Percentiles rank a stretch among this genome's conserved stretches.
These are phyloP conservation scores for Musca vetustissima DNA, from an alignment of 1,140 invertebrate species.

Conservation along the genomic window DNA sequence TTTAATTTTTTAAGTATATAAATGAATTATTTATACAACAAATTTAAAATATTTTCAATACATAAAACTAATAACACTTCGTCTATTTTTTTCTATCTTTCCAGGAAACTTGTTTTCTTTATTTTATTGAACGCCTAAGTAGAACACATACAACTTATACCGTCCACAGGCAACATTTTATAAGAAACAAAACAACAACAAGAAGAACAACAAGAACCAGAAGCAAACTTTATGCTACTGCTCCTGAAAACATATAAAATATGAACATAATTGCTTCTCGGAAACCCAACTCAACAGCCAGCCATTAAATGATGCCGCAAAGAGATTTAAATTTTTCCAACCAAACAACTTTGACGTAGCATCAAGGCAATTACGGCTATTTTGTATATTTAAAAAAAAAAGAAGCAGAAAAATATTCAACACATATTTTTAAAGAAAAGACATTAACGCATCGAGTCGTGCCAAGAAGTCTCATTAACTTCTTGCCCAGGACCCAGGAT, in stretches of 20 bases:
- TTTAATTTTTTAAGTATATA: too few relatives aligned
- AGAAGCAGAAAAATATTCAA: not conserved
- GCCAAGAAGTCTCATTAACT: too few relatives aligned
- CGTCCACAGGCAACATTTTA: not conserved
- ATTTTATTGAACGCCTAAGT: not conserved
- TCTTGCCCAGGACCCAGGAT: too few relatives aligned
- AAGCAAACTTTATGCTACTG: too few relatives aligned
- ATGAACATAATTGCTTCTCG: too few relatives aligned
- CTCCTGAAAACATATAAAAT: too few relatives aligned
- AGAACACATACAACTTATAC: not conserved
- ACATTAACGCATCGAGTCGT: too few relatives aligned
- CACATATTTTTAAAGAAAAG: too few relatives aligned
- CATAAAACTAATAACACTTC: not conserved
- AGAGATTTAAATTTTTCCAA: not conserved
- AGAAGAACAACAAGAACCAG: too few relatives aligned
- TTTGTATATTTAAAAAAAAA: not conserved
- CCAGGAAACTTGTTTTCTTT: not conserved
- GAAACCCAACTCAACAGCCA: too few relatives aligned
- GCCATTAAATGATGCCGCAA: not conserved
- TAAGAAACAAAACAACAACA: not conserved
- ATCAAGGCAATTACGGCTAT: too few relatives aligned
- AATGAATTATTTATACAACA: not conserved
- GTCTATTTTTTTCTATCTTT: not conserved
- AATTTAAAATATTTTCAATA: not conserved
- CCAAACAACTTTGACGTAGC: too few relatives aligned